Base-by-base conservation (phyloP, 2,888 invertebrate species). In the Apotomis capreana region DNA sequence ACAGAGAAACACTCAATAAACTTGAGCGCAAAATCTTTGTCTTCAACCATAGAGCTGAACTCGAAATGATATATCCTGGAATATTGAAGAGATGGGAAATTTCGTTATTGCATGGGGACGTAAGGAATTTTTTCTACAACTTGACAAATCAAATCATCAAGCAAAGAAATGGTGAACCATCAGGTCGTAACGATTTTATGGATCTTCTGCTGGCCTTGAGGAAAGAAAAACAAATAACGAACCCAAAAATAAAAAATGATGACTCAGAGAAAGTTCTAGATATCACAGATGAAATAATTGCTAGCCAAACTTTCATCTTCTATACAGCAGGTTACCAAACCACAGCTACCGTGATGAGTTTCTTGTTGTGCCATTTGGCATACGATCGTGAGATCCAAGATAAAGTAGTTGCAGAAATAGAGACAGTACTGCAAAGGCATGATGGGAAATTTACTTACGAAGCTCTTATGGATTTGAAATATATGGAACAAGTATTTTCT, bases 251-350 rank as follows among this genome's bases (percentile, higher is more conserved):
- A 9, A 49, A 49, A 9, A 9, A 49, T 9, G 10, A 49, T 49
- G 9, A 9, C 10, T 3, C 49, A 9, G 49, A 49, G 9, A 49
- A 9, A 9, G 9, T 10, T 49, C 8, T 49, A 10, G 9, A 49
- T 10, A 58, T 73, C n/a, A 68, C 62, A n/a, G 68, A 72, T 10
- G 62, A 59, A 0, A 10, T 72, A 0, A 64, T 74, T n/a, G 63
- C 68, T 9, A 68, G 70, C 9, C 68, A 70, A 36, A 49, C 63
- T 9, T 70, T 70, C 26, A 46, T 68, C 1, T 74, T 74, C 40
- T 74, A 63, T n/a, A 49, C 58, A 5, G 74, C 70, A 5, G 74
- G 74, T 0, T 74, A 68, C 26, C 68, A 74, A 26, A 70, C 74
- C 5, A 64, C 51, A 10, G 70, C 74, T 0, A 40, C 64, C 9